A percentile compares a stretch with the other conserved stretches of the same genome.
Conservation (phyloP, 1,140 invertebrate genomes). For the Lordiphosa collinella region DNA sequence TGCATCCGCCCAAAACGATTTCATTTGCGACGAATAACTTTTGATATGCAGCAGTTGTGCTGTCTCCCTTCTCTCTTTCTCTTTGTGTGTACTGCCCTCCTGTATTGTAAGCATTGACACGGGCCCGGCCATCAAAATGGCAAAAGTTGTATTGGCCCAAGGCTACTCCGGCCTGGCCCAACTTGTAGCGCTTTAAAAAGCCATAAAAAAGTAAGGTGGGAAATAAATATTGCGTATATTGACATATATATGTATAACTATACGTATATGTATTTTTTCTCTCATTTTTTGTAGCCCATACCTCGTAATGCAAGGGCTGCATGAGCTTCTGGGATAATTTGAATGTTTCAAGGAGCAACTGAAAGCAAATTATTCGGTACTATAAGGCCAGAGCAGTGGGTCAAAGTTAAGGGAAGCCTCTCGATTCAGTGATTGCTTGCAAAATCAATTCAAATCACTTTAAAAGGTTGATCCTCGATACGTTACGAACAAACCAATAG, state of each 20-base stretch:
- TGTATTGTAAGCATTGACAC: conserved; percentile 67
- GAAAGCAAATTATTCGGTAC: no score
- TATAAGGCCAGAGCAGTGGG: no score
- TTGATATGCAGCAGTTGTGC: conserved; percentile 49
- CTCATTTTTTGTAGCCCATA: conserved; percentile 7
- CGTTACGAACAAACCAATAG: no score
- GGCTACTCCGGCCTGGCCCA: conserved; percentile 27
- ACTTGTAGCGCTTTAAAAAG: conserved; percentile 48
- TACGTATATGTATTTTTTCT: conserved; percentile 8
- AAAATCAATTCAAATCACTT: no score
- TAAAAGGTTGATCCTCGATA: no score
- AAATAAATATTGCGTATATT: conserved; percentile 56
- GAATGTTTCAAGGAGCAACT: no score
- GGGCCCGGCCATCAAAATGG: conserved; percentile 52
- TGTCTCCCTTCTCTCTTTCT: conserved; percentile 21
- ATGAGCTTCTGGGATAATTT: no score
- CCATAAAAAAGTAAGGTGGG: conserved; percentile 46
- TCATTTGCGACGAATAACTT: conserved; percentile 71
- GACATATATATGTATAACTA: conserved; percentile 15
- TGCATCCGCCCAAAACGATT: conserved; percentile 58
- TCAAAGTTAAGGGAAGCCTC: no score
- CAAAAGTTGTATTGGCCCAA: conserved; percentile 53
- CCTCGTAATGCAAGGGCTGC: neutral
- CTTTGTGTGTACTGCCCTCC: conserved; percentile 18
- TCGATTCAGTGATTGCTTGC: no score